Conservation (phyloP, 1,140 invertebrate genomes). For the Ylistrum balloti region DNA sequence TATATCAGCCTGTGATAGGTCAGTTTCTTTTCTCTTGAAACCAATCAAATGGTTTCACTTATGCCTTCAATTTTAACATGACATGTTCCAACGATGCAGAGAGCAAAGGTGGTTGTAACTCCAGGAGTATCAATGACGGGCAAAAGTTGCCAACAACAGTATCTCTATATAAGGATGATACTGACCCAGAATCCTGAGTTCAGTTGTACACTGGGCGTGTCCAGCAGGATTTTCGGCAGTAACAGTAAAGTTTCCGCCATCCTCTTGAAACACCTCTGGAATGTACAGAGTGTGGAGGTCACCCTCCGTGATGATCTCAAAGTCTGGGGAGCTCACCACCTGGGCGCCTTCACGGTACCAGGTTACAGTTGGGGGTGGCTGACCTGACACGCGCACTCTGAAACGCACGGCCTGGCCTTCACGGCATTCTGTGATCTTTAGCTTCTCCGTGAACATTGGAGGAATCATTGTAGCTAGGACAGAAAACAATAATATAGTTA, state of each 20-base stretch:
- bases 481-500: slow-evolving; percentile 46
- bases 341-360: slow-evolving; percentile 83
- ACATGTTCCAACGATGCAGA: no score
- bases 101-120: no score
- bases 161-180: neutral
- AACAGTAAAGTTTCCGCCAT: slow-evolving; percentile 87
- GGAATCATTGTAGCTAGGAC: slow-evolving; percentile 82
- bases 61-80: no score
- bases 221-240: slow-evolving; percentile 80
- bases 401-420: slow-evolving; percentile 83
- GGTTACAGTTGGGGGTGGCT: slow-evolving; percentile 83
- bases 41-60: no score
- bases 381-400: slow-evolving; percentile 82
- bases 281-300: slow-evolving; percentile 82
- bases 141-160: no score
- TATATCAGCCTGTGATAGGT: no score
- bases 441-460: slow-evolving; percentile 82
- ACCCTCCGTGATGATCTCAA: slow-evolving; percentile 81
- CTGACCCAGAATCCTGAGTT: slow-evolving; percentile 80
- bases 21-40: no score
- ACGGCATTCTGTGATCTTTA: slow-evolving; percentile 79
- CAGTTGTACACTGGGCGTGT: slow-evolving; percentile 78
- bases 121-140: no score
- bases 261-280: slow-evolving; percentile 82
- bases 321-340: slow-evolving; percentile 81